Evolutionary conservation across 2,113 vertebrate species (phyloP), one percentile per base, ranked within the genome.

Genomic region (Caranx ignobilis): DNA sequence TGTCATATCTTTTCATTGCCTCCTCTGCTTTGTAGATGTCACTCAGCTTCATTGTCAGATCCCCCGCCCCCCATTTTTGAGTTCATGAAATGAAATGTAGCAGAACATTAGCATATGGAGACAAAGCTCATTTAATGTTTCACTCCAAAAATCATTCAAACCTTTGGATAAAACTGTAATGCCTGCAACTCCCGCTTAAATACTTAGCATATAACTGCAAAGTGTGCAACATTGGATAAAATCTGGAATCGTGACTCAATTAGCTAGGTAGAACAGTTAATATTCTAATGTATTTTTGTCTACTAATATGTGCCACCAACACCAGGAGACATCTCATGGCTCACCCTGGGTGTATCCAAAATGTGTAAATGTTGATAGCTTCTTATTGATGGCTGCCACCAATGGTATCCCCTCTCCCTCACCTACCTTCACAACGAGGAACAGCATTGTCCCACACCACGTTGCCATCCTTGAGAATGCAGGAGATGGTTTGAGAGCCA

Each of bases 391-490:
- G 3, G 35, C 35, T 41, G 39, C 11, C 39, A 41, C 39, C 39
- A 8, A 41, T 10, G 39, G 59, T 4, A 48, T 43, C n/a, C 31
- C 11, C 1, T 54, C 19, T 54, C 19, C 11, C 2, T 56, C 3
- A 78, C 90, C 57, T 56, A 98, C 97, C 98, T 96, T 99, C 98
- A 6, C 98, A 99, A 26, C 97, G 96, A 3, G 98, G 96, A 63
- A 99, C 96, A 0, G 98, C 96, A 0, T 97, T 98, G 90, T 99
- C 96, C 98, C 98, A 99, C 55, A 99, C 97, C 83, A 99, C 98
- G 0, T 94, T 99, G 19, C 98, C 98, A 31, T 99, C 98, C 91
- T 99, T 98, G 81, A 99, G 91, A 75, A 99, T 95, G 72, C 98
- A 99, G 70, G 98, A 98, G 89, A 99, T 90, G 34, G 95, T 99